Evolutionary conservation across 1,140 invertebrate species (phyloP).

Genomic region (Drosophila pachea): DNA sequence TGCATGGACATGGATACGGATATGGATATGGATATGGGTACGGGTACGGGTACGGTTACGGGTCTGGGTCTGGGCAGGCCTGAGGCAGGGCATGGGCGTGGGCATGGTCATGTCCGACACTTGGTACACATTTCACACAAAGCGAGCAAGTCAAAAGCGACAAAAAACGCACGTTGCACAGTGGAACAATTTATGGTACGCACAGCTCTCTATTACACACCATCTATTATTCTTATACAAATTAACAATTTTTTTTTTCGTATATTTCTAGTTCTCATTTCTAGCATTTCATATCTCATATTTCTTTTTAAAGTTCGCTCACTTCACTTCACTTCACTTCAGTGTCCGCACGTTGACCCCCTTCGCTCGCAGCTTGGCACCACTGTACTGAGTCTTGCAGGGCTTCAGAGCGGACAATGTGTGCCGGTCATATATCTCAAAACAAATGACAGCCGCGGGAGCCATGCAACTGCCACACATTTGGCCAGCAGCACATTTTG

Average conservation of each 20-base stretch:
- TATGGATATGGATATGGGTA: constrained; percentile 36
- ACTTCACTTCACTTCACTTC: too few relatives aligned
- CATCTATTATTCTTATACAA: too few relatives aligned
- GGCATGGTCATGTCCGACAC: constrained; percentile 34
- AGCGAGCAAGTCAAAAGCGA: constrained; percentile 32
- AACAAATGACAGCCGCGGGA: constrained; percentile 68
- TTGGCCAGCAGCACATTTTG: constrained; percentile 27
- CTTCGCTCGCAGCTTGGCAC: not conserved
- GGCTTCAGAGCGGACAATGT: constrained; percentile 44
- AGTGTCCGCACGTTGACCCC: too few relatives aligned
- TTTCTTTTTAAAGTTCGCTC: too few relatives aligned
- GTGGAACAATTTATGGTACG: constrained; percentile 21
- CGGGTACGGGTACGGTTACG: too few relatives aligned
- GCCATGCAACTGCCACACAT: constrained; percentile 62
- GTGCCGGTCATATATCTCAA: constrained; percentile 43
- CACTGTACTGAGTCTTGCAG: constrained; percentile 38
- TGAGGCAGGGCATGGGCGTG: constrained; percentile 38
- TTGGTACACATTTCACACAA: constrained; percentile 62
- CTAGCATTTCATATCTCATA: too few relatives aligned
- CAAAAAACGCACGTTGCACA: constrained; percentile 29
- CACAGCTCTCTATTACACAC: too few relatives aligned
- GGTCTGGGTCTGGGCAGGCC: too few relatives aligned
- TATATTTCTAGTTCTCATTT: too few relatives aligned
- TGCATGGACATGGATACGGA: constrained; percentile 35
- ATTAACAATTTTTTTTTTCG: too few relatives aligned